A percentile compares a stretch with the other conserved stretches of the same genome.
Evolutionary conservation across 2,113 vertebrate species (phyloP).

Genomic region (Tragelaphus imberbis): DNA sequence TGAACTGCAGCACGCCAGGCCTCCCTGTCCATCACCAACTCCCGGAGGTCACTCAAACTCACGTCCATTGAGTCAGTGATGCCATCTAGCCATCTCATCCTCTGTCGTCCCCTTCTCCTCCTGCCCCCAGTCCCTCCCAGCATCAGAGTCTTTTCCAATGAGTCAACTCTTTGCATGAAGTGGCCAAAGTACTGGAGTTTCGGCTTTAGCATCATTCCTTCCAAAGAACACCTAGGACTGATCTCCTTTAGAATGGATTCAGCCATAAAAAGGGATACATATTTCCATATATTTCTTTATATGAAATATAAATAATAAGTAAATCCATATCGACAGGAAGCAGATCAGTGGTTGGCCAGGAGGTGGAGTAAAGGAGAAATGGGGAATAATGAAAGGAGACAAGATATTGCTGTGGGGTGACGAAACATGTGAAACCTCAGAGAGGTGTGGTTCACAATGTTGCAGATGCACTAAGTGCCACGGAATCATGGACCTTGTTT

Average conservation of each 20-base stretch:
- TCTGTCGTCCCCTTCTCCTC: too few species aligned
- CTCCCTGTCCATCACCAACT: too few species aligned
- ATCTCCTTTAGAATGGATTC: not conserved
- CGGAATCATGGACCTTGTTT: not conserved
- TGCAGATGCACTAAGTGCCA: not conserved
- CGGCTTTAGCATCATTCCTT: too few species aligned
- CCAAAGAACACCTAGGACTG: too few species aligned
- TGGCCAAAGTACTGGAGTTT: too few species aligned
- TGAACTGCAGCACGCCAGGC: too few species aligned
- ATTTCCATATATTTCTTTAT: not conserved
- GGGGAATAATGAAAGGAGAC: not conserved
- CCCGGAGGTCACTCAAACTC: too few species aligned
- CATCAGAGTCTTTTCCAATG: too few species aligned
- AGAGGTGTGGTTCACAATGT: not conserved
- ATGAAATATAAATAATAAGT: not conserved
- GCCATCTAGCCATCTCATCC: too few species aligned
- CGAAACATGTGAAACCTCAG: not conserved
- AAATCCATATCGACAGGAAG: not conserved
- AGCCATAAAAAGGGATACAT: not conserved
- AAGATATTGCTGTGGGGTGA: not conserved
- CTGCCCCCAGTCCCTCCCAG: too few species aligned
- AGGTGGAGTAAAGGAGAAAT: not conserved
- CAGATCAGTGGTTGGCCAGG: not conserved
- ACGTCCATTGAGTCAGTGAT: too few species aligned
- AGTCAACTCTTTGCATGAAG: fast-evolving